Percentiles rank a stretch among this genome's conserved stretches.
Conservation (phyloP, 2,797 vertebrate species). For the Pipistrellus kuhlii region DNA sequence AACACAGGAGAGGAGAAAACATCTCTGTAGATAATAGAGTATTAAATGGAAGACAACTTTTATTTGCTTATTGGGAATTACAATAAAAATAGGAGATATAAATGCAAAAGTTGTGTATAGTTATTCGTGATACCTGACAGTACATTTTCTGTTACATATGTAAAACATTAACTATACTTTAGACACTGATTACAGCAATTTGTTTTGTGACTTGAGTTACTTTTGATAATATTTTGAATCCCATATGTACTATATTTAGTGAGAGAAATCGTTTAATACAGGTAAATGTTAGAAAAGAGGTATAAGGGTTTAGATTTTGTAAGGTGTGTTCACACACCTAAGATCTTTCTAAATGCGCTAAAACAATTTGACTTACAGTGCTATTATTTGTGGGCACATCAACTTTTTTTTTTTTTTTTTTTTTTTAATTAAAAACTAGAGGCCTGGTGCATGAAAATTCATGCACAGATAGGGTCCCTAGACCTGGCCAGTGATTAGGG, state of each 20-base stretch:
- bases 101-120: neutral
- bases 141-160: slow-evolving; percentile 15
- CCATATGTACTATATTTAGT: neutral
- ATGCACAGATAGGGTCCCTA: too few relatives aligned
- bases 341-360: neutral
- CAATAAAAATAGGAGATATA: neutral
- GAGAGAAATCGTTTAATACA: neutral
- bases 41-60: slow-evolving; percentile 22
- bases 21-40: neutral
- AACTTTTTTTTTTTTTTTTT: neutral
- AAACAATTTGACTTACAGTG: neutral
- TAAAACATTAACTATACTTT: slow-evolving; percentile 35
- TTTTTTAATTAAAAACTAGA: too few relatives aligned
- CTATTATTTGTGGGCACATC: neutral
- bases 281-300: neutral
- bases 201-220: slow-evolving; percentile 41
- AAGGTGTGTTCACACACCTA: neutral
- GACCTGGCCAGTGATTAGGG: too few relatives aligned
- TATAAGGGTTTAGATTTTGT: slow-evolving; percentile 26
- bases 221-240: slow-evolving; percentile 49
- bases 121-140: neutral
- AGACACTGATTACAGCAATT: neutral
- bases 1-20: slow-evolving; percentile 20
- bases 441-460: too few relatives aligned
- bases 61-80: slow-evolving; percentile 17